Percentiles rank a stretch among this genome's conserved stretches.
phyloP scores from a whole-genome alignment of 2,888 invertebrate species.

The Stenichneumon culpator region DNA sequence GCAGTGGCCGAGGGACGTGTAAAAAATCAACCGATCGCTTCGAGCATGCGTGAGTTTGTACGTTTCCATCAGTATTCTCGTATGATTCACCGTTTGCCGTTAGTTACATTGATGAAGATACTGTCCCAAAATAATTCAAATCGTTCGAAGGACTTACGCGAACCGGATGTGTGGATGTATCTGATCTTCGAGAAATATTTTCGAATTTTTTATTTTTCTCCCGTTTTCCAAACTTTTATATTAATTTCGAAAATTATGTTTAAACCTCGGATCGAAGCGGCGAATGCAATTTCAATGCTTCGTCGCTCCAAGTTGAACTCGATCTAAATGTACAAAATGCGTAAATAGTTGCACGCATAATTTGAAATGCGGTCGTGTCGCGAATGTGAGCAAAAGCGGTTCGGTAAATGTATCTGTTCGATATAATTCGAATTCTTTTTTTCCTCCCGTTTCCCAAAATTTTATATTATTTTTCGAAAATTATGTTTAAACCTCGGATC shows the following conservation, averaged over 20 bases:
- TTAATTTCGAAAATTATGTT: too few relatives aligned
- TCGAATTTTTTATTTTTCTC: too few relatives aligned
- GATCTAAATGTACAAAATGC: conserved; percentile 20
- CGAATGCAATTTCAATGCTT: background rate
- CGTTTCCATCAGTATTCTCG: background rate
- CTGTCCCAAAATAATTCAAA: too few relatives aligned
- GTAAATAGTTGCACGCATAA: conserved; percentile 30
- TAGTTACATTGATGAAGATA: too few relatives aligned
- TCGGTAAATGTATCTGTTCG: conserved; percentile 36
- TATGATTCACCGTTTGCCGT: background rate
- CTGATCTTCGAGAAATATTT: too few relatives aligned
- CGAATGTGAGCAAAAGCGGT: background rate
- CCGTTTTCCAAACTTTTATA: too few relatives aligned
- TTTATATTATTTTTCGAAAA: too few relatives aligned
- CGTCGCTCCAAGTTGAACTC: background rate
- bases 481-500: background rate
- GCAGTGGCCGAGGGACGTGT: conserved; percentile 86
- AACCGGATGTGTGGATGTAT: too few relatives aligned
- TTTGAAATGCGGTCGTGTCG: conserved; percentile 36
- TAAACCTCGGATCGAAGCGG: background rate
- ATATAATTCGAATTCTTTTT: background rate
- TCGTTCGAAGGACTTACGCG: too few relatives aligned
- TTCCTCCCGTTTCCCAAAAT: too few relatives aligned
- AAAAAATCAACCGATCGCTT: conserved; percentile 86
- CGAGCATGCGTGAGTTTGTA: conserved; percentile 86